Base-by-base conservation (phyloP, 2,113 vertebrate species). In the Glaucidium brasilianum region DNA sequence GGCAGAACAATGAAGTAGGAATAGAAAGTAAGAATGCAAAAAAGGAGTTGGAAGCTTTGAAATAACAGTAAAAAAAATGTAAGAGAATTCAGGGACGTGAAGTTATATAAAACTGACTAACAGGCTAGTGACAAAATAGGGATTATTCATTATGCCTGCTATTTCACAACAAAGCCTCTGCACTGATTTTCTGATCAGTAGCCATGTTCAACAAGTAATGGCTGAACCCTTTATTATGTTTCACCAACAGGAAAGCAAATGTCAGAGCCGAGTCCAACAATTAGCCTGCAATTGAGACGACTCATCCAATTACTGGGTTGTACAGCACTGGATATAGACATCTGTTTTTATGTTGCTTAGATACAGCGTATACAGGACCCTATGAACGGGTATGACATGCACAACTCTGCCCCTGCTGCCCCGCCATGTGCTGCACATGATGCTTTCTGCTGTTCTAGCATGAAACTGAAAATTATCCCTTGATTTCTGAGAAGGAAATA, bases 1-100 rank as follows among this genome's bases (percentile, higher is more conserved):
- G 81, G 66, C 87, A 95, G 89, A 97, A 95, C 58, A 85, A 39
- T 3, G 55, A 95, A 96, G 87, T 29, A 82, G 86, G 95, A 97
- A 95, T 81, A 97, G 95, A 96, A 96, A 95, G 88, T 50, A 66
- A 71, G 45, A 66, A 37, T 35, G 59, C 19, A 81, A 66, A 68
- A 68, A 45, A 82, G 32, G 39, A 81, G 41, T 3, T 64, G 45
- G 52, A 89, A 69, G 32, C 60, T 60, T 5, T 34, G 41, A 88
- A 73, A 6, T 3, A 35, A 32, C n/a, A 74, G 37, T 2, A 11
- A 25, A 66, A 77, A 53, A 25, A 35, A 50, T 16, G 1, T 1
- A 39, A n/a, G 18, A 43, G 45, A 87, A 73, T 45, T 27, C 5
- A 2, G 62, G 4, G 17, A 62, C 22, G 26, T 29, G 10, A 37